Evolutionary conservation across 2,888 invertebrate species (phyloP).

Genomic region (Atrina japonica): DNA sequence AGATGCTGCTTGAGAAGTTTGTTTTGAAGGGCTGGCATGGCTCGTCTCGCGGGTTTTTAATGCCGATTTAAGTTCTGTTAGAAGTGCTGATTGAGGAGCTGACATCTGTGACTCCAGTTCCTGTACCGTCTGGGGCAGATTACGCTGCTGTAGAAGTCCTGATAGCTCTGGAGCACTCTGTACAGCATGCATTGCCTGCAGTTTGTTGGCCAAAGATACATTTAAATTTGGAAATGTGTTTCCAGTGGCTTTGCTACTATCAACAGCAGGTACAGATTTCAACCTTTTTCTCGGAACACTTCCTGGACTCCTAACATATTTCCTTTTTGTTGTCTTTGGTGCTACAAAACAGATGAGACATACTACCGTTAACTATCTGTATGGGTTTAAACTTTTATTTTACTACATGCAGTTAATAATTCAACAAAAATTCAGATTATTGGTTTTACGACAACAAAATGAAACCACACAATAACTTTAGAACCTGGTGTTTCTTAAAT

Average conservation of each 20-base stretch:
- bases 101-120: conserved; percentile 6
- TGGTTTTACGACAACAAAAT: no score
- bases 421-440: no score
- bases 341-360: conserved; percentile 18
- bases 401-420: no score
- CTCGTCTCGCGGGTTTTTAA: conserved; percentile 5
- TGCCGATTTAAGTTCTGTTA: conserved; percentile 2
- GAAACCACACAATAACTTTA: background rate
- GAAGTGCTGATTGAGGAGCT: background rate
- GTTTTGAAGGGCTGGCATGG: conserved; percentile 17
- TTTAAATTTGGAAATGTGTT: background rate
- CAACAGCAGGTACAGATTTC: conserved; percentile 44
- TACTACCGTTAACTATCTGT: no score
- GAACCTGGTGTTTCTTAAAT: background rate
- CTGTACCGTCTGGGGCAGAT: conserved; percentile 13
- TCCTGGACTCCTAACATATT: conserved; percentile 44
- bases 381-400: no score
- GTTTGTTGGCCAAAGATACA: conserved; percentile 19
- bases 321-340: conserved; percentile 54
- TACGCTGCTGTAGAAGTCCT: conserved; percentile 50
- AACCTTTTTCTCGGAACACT: conserved; percentile 54
- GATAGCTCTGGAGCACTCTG: conserved; percentile 59
- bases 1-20: conserved; percentile 12
- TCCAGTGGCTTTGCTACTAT: background rate
- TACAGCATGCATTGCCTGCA: conserved; percentile 30